Conservation (phyloP, 2,888 invertebrate genomes). For the Apamea monoglypha region DNA sequence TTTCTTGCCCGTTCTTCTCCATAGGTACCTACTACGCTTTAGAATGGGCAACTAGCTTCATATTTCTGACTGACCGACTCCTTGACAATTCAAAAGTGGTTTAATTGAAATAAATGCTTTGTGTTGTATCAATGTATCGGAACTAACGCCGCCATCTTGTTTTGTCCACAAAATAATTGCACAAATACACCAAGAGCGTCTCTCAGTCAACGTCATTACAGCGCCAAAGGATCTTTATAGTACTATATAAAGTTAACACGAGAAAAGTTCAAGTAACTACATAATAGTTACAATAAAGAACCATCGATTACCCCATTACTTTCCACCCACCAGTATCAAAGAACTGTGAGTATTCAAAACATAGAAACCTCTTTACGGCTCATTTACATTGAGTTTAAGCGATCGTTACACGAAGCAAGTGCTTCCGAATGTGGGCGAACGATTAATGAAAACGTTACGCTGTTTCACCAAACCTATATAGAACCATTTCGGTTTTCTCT, state of each 20-base stretch:
- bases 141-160: background rate
- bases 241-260: background rate
- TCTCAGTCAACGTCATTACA: background rate
- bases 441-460: conserved; percentile 64
- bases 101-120: too few relatives aligned
- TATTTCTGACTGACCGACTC: background rate
- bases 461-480: conserved; percentile 50
- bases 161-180: background rate
- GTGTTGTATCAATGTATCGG: background rate
- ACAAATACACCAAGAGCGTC: background rate
- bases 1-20: background rate
- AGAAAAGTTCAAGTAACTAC: background rate
- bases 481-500: conserved; percentile 49
- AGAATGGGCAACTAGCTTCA: background rate
- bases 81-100: background rate
- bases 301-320: conserved; percentile 32
- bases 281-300: conserved; percentile 20
- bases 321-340: conserved; percentile 27
- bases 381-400: conserved; percentile 59
- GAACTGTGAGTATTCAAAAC: conserved; percentile 44
- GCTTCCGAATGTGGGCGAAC: conserved; percentile 57
- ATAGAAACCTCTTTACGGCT: conserved; percentile 55
- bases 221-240: background rate
- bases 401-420: conserved; percentile 45
- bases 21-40: too few relatives aligned